These are phyloP conservation scores for Delichon dasypus DNA, from an alignment of 2,797 vertebrate species.

Conservation along the genomic window DNA sequence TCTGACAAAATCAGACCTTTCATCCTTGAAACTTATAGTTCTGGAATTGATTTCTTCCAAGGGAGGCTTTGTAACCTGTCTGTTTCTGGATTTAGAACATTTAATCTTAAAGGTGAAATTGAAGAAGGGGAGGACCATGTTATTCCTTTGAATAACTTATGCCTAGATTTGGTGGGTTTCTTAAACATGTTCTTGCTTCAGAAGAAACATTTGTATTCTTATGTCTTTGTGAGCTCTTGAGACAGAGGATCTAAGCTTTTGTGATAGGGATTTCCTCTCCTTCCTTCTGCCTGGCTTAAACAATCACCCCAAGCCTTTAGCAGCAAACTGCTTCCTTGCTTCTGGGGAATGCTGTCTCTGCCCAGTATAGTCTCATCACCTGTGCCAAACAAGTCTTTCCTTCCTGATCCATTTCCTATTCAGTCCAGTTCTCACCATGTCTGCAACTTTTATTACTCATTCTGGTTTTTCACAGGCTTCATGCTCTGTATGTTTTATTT, in stretches of 20 bases:
- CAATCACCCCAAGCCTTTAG: neutral
- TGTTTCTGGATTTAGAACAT: neutral
- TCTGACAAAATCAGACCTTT: neutral
- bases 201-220: neutral
- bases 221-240: neutral
- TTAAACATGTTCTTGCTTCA: neutral
- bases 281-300: neutral
- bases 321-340: neutral
- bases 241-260: neutral
- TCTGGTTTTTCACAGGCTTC: neutral
- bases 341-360: neutral
- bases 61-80: neutral
- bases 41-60: neutral
- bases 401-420: neutral
- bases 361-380: neutral
- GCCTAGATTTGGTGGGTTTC: neutral
- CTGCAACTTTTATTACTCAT: neutral
- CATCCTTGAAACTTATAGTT: neutral
- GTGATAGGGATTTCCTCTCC: neutral
- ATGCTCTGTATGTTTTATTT: neutral
- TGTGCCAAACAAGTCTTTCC: neutral
- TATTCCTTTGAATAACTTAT: neutral
- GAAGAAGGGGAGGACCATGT: neutral
- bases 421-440: neutral
- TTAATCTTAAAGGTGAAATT: neutral